These are phyloP conservation scores for Trissonchulus sp. DNA, from an alignment of 2,888 invertebrate genomes.

Conservation along the genomic window DNA sequence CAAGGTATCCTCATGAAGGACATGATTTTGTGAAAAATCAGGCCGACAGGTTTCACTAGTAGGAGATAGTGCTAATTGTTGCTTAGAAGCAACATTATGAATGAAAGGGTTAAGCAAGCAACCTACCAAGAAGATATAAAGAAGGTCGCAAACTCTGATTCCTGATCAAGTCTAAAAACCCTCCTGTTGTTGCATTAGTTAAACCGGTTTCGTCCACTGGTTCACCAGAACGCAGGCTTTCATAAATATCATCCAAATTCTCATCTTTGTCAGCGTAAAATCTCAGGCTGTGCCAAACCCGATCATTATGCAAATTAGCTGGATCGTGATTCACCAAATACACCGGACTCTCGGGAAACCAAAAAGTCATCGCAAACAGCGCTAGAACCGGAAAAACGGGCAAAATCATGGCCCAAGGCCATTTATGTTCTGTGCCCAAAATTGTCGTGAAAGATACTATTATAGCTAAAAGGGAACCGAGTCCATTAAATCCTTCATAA, in stretches of 20 bases:
- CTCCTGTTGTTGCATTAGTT: not conserved
- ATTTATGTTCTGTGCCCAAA: not conserved
- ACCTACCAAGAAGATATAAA: not conserved
- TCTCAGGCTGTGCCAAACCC: not conserved
- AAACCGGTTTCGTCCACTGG: too few species aligned
- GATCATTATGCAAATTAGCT: not conserved
- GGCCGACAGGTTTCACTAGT: too few species aligned
- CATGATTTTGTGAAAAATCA: too few species aligned
- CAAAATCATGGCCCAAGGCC: not conserved
- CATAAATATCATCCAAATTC: not conserved
- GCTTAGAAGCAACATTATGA: too few species aligned
- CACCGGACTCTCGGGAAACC: not conserved
- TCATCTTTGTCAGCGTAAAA: not conserved
- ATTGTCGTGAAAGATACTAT: not conserved
- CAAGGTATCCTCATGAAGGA: too few species aligned
- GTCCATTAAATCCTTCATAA: not conserved
- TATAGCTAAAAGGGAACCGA: not conserved
- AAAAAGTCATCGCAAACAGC: not conserved
- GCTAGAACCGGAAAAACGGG: not conserved
- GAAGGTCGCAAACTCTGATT: not conserved
- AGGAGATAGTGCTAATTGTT: too few species aligned
- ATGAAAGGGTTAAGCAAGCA: not conserved
- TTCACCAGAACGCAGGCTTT: not conserved
- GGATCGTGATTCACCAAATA: not conserved
- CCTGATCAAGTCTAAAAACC: not conserved